Conservation (phyloP, 2,113 vertebrate species). For the Rhea pennata region DNA sequence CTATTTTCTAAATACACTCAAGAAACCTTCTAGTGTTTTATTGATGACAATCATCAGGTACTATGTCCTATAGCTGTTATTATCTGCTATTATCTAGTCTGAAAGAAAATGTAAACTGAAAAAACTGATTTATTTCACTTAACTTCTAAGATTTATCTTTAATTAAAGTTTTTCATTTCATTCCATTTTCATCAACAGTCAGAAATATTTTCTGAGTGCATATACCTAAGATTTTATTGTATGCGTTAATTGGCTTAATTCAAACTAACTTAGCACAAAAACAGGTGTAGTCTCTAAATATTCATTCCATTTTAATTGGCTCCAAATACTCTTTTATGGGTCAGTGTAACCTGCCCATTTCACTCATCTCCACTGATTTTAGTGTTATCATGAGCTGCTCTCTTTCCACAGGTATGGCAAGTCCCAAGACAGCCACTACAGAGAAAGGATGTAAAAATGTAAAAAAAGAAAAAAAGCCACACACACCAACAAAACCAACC, state of each 20-base stretch:
- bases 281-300: neutral
- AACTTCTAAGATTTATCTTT: neutral
- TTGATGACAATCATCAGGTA: neutral
- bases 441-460: too few relatives aligned
- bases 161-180: neutral
- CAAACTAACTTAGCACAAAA: neutral
- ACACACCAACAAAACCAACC: too few relatives aligned
- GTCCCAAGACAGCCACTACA: too few relatives aligned
- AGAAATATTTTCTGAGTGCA: neutral
- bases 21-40: neutral
- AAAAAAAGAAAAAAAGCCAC: too few relatives aligned
- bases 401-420: neutral
- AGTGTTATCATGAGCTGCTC: neutral
- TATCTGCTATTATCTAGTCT: neutral
- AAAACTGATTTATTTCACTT: neutral
- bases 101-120: neutral
- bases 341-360: neutral
- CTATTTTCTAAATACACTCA: neutral
- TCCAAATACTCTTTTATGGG: neutral
- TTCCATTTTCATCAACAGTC: neutral
- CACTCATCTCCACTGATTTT: rapidly evolving
- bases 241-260: neutral
- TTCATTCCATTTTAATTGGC: neutral
- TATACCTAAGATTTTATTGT: neutral
- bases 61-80: neutral